These are phyloP conservation scores for Panthera leo DNA, from an alignment of 2,113 vertebrate species.

Conservation along the genomic window DNA sequence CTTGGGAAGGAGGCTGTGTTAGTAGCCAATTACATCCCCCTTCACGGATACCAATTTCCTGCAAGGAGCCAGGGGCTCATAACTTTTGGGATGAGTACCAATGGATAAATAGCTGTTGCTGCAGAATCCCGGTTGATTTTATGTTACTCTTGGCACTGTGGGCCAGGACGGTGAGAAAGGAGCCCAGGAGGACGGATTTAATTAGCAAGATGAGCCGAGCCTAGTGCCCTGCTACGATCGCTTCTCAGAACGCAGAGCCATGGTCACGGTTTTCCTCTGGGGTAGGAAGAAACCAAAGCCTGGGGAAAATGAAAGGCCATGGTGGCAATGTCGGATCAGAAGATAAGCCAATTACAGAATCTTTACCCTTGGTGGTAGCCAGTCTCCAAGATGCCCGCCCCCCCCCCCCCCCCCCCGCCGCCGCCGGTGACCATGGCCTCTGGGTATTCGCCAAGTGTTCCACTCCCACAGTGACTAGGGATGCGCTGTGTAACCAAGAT, in stretches of 20 bases:
- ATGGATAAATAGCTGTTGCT: neutral
- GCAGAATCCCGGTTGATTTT: conserved; percentile 2
- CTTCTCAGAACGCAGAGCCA: neutral
- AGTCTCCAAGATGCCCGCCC: neutral
- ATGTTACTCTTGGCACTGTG: neutral
- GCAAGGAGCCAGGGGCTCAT: neutral
- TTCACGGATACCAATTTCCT: neutral
- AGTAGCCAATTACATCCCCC: neutral
- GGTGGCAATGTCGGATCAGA: neutral
- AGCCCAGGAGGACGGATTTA: neutral
- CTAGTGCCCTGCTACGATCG: neutral
- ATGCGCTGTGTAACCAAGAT: neutral
- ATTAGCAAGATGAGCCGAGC: neutral
- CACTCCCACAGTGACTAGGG: neutral
- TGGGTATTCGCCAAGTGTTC: neutral
- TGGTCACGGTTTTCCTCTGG: neutral
- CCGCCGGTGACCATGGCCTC: neutral
- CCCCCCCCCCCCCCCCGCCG: too few relatives aligned
- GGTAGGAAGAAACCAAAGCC: neutral
- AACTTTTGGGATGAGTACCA: neutral
- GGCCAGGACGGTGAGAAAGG: neutral
- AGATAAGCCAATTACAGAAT: neutral
- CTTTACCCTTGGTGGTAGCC: neutral
- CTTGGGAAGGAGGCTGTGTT: neutral
- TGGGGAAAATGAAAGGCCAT: neutral